phyloP scores from a whole-genome alignment of 2,888 invertebrate species.

The Caenorhabditis sp. region DNA sequence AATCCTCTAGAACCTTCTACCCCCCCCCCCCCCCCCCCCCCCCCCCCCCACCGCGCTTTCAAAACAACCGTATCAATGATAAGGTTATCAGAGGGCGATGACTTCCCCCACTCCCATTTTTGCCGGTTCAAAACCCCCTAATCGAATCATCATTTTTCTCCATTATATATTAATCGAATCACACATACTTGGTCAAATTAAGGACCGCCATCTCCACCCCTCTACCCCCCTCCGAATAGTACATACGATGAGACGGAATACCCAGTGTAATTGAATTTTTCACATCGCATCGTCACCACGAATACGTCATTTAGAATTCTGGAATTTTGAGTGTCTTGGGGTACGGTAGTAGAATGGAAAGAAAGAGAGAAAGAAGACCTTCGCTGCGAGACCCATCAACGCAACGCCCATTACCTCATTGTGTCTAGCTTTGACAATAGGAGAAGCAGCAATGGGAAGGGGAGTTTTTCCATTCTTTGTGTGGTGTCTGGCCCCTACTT shows the following conservation, averaged over 20 bases:
- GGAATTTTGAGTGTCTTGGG: not conserved
- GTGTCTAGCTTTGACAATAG: slow-evolving; percentile 47
- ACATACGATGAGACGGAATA: not conserved
- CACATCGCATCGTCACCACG: too few relatives aligned
- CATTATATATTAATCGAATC: too few relatives aligned
- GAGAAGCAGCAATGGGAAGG: slow-evolving; percentile 19
- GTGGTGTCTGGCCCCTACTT: slow-evolving; percentile 37
- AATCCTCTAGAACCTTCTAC: not conserved
- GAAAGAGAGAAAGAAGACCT: too few relatives aligned
- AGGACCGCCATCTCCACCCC: too few relatives aligned
- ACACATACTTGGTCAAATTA: slow-evolving; percentile 28
- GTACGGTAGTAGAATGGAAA: too few relatives aligned
- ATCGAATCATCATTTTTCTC: slow-evolving; percentile 43
- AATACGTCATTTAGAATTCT: not conserved
- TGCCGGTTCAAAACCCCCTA: slow-evolving; percentile 52
- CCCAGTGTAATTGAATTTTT: not conserved
- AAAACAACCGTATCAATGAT: slow-evolving; percentile 6
- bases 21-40: not conserved
- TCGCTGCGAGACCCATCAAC: not conserved
- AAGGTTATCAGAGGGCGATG: too few relatives aligned
- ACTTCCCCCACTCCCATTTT: slow-evolving; percentile 6
- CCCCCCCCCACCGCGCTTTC: not conserved
- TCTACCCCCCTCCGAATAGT: not conserved
- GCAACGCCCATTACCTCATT: slow-evolving; percentile 44
- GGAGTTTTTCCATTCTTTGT: slow-evolving; percentile 31